phyloP scores from a whole-genome alignment of 2,888 invertebrate species.

The Drosophila dives region DNA sequence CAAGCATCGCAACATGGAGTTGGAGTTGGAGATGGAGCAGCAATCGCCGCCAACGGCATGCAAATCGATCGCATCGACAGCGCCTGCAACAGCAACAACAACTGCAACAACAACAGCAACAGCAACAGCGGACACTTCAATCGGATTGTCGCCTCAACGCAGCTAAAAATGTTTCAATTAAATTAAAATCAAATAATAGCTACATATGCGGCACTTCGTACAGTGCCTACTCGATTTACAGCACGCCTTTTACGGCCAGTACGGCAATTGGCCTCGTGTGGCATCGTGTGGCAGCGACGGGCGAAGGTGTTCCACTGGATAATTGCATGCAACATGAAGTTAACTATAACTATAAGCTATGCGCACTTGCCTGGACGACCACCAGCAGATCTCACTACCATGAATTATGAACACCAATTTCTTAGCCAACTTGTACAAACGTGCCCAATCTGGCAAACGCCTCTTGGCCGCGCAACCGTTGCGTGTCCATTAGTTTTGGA shows the following conservation, averaged over 20 bases:
- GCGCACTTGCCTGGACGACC: slow-evolving; percentile 48
- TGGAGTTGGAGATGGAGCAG: slow-evolving; percentile 48
- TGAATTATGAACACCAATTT: slow-evolving; percentile 73
- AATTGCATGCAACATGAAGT: slow-evolving; percentile 63
- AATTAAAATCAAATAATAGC: slow-evolving; percentile 65
- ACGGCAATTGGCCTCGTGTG: slow-evolving; percentile 38
- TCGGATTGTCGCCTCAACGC: slow-evolving; percentile 64
- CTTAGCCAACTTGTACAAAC: slow-evolving; percentile 18
- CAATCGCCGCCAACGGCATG: slow-evolving; percentile 50
- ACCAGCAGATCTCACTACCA: slow-evolving; percentile 34
- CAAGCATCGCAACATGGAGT: slow-evolving; percentile 75
- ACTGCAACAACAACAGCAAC: slow-evolving; percentile 27
- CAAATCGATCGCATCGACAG: slow-evolving; percentile 73
- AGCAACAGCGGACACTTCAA: slow-evolving; percentile 65
- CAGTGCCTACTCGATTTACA: slow-evolving; percentile 62
- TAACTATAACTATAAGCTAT: slow-evolving; percentile 32
- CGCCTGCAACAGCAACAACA: slow-evolving; percentile 24
- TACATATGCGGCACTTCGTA: slow-evolving; percentile 15
- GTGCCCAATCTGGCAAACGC: slow-evolving; percentile 1
- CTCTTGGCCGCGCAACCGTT: slow-evolving; percentile 24
- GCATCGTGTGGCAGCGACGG: slow-evolving; percentile 27
- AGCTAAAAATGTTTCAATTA: slow-evolving; percentile 79
- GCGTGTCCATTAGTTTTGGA: slow-evolving; percentile 67
- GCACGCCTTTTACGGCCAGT: slow-evolving; percentile 66
- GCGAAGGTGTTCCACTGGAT: slow-evolving; percentile 61